phyloP scores from a whole-genome alignment of 2,888 invertebrate genomes.

The Protodeltote pygarga region DNA sequence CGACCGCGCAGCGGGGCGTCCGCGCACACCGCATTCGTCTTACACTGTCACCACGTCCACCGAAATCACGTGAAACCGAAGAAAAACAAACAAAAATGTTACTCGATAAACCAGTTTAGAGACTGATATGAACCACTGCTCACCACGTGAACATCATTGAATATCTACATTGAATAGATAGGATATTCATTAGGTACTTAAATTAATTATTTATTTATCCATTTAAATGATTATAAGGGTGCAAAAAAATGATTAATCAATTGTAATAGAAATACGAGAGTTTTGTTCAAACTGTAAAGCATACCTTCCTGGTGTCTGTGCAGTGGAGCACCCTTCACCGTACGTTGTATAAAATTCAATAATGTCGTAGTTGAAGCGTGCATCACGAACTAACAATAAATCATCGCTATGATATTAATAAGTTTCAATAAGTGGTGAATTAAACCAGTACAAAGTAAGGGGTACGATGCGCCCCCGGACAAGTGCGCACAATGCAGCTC shows the following conservation, averaged over 20 bases:
- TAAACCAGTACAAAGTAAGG: slow-evolving; percentile 25
- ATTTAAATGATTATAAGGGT: no score
- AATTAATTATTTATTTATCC: no score
- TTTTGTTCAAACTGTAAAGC: slow-evolving; percentile 7
- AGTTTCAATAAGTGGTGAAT: slow-evolving; percentile 44
- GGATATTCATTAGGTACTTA: no score
- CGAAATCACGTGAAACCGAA: slow-evolving; percentile 29
- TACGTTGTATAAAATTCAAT: slow-evolving; percentile 46
- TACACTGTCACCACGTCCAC: slow-evolving; percentile 72
- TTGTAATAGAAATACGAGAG: no score
- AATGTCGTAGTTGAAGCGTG: slow-evolving; percentile 30
- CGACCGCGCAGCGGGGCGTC: slow-evolving; percentile 58
- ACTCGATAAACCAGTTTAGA: neutral
- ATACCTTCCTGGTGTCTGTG: neutral
- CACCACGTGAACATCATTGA: no score
- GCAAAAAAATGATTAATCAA: no score
- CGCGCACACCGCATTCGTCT: slow-evolving; percentile 61
- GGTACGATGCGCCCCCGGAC: neutral
- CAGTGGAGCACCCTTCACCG: slow-evolving; percentile 14
- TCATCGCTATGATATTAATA: slow-evolving; percentile 44
- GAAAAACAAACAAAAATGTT: slow-evolving; percentile 10
- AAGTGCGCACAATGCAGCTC: slow-evolving; percentile 3
- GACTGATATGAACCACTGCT: no score
- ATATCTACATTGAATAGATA: no score
- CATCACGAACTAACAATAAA: slow-evolving; percentile 42